A percentile compares a stretch with the other conserved stretches of the same genome.
Evolutionary conservation across 2,113 vertebrate species (phyloP).

Genomic region (Larimichthys polyactis): DNA sequence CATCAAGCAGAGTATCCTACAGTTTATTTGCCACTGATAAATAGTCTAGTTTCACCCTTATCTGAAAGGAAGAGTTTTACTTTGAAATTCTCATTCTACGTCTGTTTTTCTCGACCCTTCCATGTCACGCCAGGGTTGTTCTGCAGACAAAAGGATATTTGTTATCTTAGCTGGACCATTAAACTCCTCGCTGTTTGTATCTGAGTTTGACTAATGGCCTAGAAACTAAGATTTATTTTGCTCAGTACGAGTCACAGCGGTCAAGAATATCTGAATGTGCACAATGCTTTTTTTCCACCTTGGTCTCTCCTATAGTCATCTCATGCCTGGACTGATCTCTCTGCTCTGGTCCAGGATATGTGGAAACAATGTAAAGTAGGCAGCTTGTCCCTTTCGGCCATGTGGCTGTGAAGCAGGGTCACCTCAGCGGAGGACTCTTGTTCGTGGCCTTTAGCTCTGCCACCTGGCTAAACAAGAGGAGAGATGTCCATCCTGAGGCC

Average conservation of each 20-base stretch:
- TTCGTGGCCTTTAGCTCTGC: conserved; percentile 69
- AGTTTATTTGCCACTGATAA: too few species aligned
- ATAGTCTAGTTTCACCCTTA: too few species aligned
- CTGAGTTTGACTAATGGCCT: not conserved
- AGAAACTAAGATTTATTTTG: not conserved
- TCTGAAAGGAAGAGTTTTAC: not conserved
- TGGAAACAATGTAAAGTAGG: conserved; percentile 69
- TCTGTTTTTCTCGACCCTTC: not conserved
- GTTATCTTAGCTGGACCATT: not conserved
- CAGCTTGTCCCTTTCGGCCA: conserved; percentile 49
- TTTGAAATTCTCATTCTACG: not conserved
- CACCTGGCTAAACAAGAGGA: conserved; percentile 70
- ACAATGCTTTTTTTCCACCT: not conserved
- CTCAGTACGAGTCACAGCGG: not conserved
- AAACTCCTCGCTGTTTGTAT: not conserved
- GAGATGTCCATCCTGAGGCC: not conserved
- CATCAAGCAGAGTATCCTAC: not conserved
- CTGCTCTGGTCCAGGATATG: conserved; percentile 35
- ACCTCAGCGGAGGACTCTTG: conserved; percentile 8
- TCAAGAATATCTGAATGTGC: not conserved
- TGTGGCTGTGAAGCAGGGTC: conserved; percentile 48
- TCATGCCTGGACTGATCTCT: conserved; percentile 4
- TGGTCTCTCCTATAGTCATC: not conserved
- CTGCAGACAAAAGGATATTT: not conserved
- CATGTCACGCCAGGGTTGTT: not conserved